These are phyloP conservation scores for Drosophila pectinifera DNA, from an alignment of 1,140 invertebrate genomes.

Conservation along the genomic window DNA sequence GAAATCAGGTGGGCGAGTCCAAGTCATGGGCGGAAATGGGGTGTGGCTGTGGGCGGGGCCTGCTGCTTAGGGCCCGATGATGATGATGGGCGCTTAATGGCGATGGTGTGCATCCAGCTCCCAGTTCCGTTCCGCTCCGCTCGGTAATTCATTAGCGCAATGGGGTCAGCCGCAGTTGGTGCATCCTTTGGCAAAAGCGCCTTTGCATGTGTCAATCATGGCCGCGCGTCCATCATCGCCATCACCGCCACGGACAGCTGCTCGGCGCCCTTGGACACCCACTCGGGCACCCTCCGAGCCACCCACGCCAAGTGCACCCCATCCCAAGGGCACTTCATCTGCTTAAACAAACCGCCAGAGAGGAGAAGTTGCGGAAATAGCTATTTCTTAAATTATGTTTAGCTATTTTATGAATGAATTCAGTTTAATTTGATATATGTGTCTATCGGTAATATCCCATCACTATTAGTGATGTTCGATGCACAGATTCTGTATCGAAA, in stretches of 20 bases:
- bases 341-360: conserved; percentile 27
- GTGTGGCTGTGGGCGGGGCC: conserved; percentile 8
- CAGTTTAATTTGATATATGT: background rate
- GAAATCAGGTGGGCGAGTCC: conserved; percentile 17
- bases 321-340: conserved; percentile 43
- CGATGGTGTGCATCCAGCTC: conserved; percentile 27
- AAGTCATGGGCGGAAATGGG: conserved; percentile 16
- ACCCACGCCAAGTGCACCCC: background rate
- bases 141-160: conserved; percentile 48
- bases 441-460: background rate
- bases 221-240: conserved; percentile 16
- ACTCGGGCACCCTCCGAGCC: background rate
- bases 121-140: conserved; percentile 7
- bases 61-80: conserved; percentile 17
- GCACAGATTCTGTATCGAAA: background rate
- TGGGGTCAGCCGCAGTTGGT: conserved; percentile 41
- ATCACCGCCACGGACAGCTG: conserved; percentile 22
- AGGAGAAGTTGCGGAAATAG: background rate
- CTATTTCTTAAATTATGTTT: conserved; percentile 1
- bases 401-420: background rate
- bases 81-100: conserved; percentile 28
- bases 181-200: conserved; percentile 32
- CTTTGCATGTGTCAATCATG: conserved; percentile 57
- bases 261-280: conserved; percentile 10
- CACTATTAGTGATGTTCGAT: background rate